Conservation (phyloP, 35 echinoderm and acorn worm genomes). For the Apostichopus parvimensis region DNA sequence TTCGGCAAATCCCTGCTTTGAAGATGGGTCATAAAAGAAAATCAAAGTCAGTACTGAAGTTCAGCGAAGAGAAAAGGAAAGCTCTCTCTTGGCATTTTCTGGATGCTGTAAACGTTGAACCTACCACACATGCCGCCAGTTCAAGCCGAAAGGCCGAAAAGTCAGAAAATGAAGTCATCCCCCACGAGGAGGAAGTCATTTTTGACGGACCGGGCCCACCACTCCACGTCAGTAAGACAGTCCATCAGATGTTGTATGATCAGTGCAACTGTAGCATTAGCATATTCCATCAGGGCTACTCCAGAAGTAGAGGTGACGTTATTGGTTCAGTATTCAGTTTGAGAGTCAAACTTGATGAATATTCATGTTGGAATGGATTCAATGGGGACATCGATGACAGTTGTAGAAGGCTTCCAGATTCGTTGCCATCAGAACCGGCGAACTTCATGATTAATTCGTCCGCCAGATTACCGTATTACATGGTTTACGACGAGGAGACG, state of each 20-base stretch:
- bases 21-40: constrained; percentile 61
- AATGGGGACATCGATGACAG: not conserved
- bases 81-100: constrained; percentile 80
- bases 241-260: not conserved
- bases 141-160: not conserved
- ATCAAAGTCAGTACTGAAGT: constrained; percentile 21
- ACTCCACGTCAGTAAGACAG: constrained; percentile 1
- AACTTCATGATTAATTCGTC: not conserved
- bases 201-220: not conserved
- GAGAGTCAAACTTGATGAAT: not conserved
- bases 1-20: not conserved
- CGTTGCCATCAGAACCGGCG: not conserved
- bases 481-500: constrained; percentile 15
- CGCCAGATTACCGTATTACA: not conserved
- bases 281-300: constrained; percentile 4
- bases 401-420: not conserved
- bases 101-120: constrained; percentile 21
- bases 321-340: not conserved
- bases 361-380: not conserved
- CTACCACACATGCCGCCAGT: not conserved
- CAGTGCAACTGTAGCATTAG: not conserved
- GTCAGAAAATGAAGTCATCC: not conserved
- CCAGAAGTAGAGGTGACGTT: not conserved
- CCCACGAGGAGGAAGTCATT: not conserved
- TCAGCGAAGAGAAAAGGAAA: constrained; percentile 68